Percentiles rank a stretch among this genome's conserved stretches.
Evolutionary conservation across 2,797 vertebrate species (phyloP).

Genomic region (Todus mexicanus): DNA sequence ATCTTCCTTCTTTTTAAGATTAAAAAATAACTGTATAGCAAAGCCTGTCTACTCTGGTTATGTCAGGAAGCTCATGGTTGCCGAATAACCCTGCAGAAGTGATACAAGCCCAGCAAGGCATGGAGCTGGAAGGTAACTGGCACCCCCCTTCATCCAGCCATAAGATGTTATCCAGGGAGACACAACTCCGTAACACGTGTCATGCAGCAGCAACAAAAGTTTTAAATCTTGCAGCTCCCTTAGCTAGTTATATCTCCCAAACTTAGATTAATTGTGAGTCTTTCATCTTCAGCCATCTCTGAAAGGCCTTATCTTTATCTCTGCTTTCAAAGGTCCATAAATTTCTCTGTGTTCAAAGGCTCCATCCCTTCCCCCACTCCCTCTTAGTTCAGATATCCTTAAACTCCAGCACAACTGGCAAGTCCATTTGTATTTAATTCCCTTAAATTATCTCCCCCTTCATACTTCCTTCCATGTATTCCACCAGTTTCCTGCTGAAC

Average conservation of each 20-base stretch:
- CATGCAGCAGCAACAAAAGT: conserved; percentile 47
- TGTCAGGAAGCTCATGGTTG: background rate
- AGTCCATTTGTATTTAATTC: background rate
- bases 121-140: background rate
- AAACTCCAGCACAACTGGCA: background rate
- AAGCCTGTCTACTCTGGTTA: background rate
- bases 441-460: background rate
- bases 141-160: conserved; percentile 7
- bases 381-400: conserved; percentile 21
- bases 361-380: conserved; percentile 7
- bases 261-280: conserved; percentile 54
- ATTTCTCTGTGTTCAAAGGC: conserved; percentile 46
- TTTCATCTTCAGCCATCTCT: conserved; percentile 66
- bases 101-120: background rate
- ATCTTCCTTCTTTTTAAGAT: background rate
- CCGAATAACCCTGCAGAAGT: background rate
- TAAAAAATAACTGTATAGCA: background rate
- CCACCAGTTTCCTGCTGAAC: background rate
- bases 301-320: conserved; percentile 61
- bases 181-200: background rate
- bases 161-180: conserved; percentile 25
- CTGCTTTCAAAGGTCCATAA: conserved; percentile 60
- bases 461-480: background rate
- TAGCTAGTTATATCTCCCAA: conserved; percentile 57
- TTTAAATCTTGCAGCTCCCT: conserved; percentile 50